These are phyloP conservation scores for Chiridota heheva DNA, from an alignment of 35 echinoderm and acorn worm genomes.

Conservation along the genomic window DNA sequence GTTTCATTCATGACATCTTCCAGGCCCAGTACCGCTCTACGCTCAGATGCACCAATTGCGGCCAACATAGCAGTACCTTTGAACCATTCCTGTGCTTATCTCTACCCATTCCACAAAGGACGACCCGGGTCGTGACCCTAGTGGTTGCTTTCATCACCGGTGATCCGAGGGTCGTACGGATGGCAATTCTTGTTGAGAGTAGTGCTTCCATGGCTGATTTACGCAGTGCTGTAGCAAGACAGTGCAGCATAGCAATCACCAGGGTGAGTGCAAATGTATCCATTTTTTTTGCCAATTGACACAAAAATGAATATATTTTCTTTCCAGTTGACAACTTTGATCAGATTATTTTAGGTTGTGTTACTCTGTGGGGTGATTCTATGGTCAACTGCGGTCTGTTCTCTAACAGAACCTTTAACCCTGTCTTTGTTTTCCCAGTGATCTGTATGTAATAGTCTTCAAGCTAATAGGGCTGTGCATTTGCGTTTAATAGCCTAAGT, in stretches of 20 bases:
- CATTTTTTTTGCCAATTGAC: not conserved
- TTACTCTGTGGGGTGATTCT: too few relatives aligned
- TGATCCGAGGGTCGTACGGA: constrained; percentile 69
- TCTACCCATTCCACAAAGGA: constrained; percentile 85
- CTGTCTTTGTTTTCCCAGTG: too few relatives aligned
- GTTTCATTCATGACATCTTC: constrained; percentile 98
- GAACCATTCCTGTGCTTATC: constrained; percentile 96
- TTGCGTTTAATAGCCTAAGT: too few relatives aligned
- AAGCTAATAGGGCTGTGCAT: too few relatives aligned
- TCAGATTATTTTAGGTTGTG: not conserved
- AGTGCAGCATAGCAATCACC: constrained; percentile 80
- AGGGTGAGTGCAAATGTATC: constrained; percentile 59
- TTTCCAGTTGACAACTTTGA: not conserved
- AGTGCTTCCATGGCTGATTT: constrained; percentile 61
- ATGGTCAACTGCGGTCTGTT: too few relatives aligned
- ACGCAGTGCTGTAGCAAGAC: constrained; percentile 66
- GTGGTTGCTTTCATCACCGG: constrained; percentile 84
- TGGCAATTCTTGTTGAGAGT: constrained; percentile 65
- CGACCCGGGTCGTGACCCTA: constrained; percentile 72
- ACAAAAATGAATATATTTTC: not conserved
- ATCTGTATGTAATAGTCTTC: too few relatives aligned
- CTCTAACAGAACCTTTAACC: too few relatives aligned
- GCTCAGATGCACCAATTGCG: constrained; percentile 84
- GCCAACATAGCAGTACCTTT: constrained; percentile 93
- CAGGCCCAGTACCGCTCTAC: constrained; percentile 95